Conservation (phyloP, 2,888 invertebrate species). For the Serrognathus titanus region DNA sequence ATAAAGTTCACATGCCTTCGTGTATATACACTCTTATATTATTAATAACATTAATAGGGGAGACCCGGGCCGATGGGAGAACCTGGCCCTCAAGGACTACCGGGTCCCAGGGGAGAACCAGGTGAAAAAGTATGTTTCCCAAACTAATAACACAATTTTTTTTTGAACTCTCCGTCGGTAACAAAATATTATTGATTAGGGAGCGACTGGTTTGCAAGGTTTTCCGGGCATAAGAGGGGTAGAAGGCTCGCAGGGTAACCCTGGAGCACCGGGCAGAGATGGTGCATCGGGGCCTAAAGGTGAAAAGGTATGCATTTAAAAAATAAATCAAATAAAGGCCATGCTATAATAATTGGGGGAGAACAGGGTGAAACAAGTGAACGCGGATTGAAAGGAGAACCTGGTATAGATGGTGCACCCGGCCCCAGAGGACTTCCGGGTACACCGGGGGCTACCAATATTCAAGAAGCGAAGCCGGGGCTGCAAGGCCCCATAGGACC, state of each 20-base stretch:
- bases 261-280: conserved; percentile 46
- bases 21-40: background rate
- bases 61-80: conserved; percentile 51
- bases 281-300: conserved; percentile 51
- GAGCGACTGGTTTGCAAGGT: conserved; percentile 47
- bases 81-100: conserved; percentile 31
- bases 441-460: conserved; percentile 33
- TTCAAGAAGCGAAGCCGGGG: conserved; percentile 17
- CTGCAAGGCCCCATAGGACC: conserved; percentile 34
- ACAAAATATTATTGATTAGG: conserved; percentile 25
- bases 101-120: conserved; percentile 11
- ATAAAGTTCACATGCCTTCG: too few species aligned
- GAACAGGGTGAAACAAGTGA: conserved; percentile 41
- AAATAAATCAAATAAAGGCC: background rate
- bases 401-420: conserved; percentile 38
- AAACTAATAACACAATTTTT: background rate
- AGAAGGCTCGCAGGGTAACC: conserved; percentile 48
- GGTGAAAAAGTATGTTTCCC: conserved; percentile 4
- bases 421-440: conserved; percentile 33
- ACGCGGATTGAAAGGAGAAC: conserved; percentile 48
- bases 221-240: conserved; percentile 46
- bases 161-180: too few species aligned
- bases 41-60: conserved; percentile 37
- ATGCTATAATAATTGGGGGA: conserved; percentile 3
- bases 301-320: conserved; percentile 35